Base-by-base conservation (phyloP, 2,888 invertebrate genomes). In the Acrocyrtus sp. region DNA sequence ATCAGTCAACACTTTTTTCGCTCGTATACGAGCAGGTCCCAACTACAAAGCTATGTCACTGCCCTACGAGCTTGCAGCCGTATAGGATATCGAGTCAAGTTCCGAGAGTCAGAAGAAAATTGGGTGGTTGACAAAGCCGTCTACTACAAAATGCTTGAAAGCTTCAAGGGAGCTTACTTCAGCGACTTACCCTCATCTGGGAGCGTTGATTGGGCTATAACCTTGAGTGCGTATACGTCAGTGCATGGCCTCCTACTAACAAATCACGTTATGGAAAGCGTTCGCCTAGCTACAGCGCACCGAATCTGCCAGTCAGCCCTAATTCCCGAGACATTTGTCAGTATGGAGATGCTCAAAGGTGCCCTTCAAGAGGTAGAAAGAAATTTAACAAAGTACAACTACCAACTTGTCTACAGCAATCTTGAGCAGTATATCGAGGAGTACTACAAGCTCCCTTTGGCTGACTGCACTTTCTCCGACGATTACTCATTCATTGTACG, bases 261-360 rank as follows among this genome's bases (percentile, higher is more conserved):
- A n/a, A 77, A 77, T 47, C 74, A 73, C 68, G 75, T 67, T 22
- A 73, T 77, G 51, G 77, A 77, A 48, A 75, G 75, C 50, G 66
- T 53, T 22, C 58, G 70, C n/a, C 54, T 77, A 12, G 58, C 60
- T 29, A 69, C 65, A 21, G 77, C 77, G 19, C 27, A 72, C 1
- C 34, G 70, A 22, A 60, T 45, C 8, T 77, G 77, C 43, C 70
- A 75, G 34, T 27, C 65, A 6, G 73, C 72, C 24, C 22, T 60
- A n/a, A 70, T 77, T 21, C 77, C 77, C 0, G 60, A 74, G 24
- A 57, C 67, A 12, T 77, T 77, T 43, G 56, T 77, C 0, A 60
- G 61, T 17, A 70, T 67, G 39, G 45, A 48, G 0, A 56, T 74
- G 29, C 62, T 77, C 21, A 51, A 34, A 26, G 27, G 48, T 22